Conservation (phyloP, 2,797 vertebrate species). For the Mastacembelus armatus region DNA sequence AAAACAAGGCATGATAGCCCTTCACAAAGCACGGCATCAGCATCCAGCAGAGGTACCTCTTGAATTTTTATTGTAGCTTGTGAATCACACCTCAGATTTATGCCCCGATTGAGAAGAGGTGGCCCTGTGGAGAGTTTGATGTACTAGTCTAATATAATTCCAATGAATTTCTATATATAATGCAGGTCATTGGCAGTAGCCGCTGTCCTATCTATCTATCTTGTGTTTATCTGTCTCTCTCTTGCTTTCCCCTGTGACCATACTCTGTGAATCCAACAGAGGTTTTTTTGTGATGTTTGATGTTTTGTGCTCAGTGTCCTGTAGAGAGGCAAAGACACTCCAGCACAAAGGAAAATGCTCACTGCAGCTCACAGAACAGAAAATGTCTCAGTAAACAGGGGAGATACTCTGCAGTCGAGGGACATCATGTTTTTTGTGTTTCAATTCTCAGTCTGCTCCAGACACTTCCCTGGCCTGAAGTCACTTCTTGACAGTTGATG, state of each 20-base stretch:
- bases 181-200: slow-evolving; percentile 13
- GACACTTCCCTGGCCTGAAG: slow-evolving; percentile 32
- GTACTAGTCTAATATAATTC: slow-evolving; percentile 53
- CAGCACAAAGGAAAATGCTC: slow-evolving; percentile 28
- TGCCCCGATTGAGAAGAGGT: slow-evolving; percentile 23
- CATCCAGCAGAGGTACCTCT: slow-evolving; percentile 36
- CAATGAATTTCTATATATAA: slow-evolving; percentile 35
- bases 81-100: slow-evolving; percentile 59
- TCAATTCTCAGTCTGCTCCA: slow-evolving; percentile 2
- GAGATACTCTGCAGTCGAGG: slow-evolving; percentile 8
- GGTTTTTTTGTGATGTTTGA: slow-evolving; percentile 57
- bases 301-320: slow-evolving; percentile 40
- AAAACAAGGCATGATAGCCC: slow-evolving; percentile 27
- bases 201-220: slow-evolving; percentile 6
- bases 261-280: slow-evolving; percentile 29
- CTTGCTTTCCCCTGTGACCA: background rate
- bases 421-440: slow-evolving; percentile 11
- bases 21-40: slow-evolving; percentile 43
- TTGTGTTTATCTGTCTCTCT: slow-evolving; percentile 5
- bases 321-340: slow-evolving; percentile 25
- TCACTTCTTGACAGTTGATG: slow-evolving; percentile 19
- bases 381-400: slow-evolving; percentile 22
- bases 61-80: slow-evolving; percentile 45
- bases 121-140: slow-evolving; percentile 47
- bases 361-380: slow-evolving; percentile 32